Evolutionary conservation across 2,888 invertebrate species (phyloP), one percentile per base, ranked within the genome.

Genomic region (Miltochrista miniata): DNA sequence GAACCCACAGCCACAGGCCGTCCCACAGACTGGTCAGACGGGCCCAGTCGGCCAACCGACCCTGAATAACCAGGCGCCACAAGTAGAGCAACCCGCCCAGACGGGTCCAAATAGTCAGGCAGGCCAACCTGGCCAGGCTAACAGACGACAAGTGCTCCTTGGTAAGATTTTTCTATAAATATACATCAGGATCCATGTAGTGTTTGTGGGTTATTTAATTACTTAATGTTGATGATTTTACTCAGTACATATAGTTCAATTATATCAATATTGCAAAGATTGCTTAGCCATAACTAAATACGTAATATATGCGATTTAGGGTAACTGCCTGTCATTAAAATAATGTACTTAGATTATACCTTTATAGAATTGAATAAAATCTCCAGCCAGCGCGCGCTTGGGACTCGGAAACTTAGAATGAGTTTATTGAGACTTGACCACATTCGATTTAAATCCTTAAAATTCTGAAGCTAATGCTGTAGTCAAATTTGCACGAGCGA

Each of bases 81-180:
- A 2, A 24, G 18, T 24, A 24, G 36, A 14, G 9, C 36, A 36
- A 36, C 10, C 14, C 10, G 15, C 14, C 5, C 36, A 36, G 15
- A 10, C 14, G 14, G 45, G 35, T 11, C 44, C 24, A 14, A 15
- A 11, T 14, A 30, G 45, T 14, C 45, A 45, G 13, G 11, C 47
- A 34, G 29, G 10, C 15, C 39, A 33, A 15, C 13, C 18, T 11
- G 24, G 47, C 29, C 60, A 72, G 56, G 68, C 64, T 39, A 70
- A 69, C 51, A 70, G 76, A 12, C 74, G 74, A n/a, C 81, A 79
- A 59, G 69, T 75, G 30, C 60, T 79, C 24, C 63, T 71, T 33
- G 83, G 84, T 84, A 70, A 81, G 76, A 63, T 29, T 42, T 14
- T 48, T 39, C 41, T 43, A 42, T 49, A 40, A n/a, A n/a, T n/a